Evolutionary conservation across 2,888 invertebrate genomes (phyloP), one percentile per base, ranked within the genome.

Genomic region (Saturnia japonica): DNA sequence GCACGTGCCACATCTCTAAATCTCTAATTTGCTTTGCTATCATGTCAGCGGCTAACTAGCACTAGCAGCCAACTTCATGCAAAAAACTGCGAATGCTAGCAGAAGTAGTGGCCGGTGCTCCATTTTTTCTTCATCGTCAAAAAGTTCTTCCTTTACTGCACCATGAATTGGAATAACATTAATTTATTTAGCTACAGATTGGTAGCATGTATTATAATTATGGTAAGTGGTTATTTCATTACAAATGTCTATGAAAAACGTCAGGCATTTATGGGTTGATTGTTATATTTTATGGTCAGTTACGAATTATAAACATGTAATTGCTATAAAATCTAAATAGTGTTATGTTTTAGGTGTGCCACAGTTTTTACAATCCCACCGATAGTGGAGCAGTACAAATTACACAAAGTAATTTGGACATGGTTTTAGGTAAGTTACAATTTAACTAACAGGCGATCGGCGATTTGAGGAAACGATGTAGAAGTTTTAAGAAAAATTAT

Each of bases 331-430:
- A 83, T 82, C 74, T 76, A 77, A 74, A 40, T 64, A 9, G n/a
- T 90, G 87, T 89, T 93, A 81, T 88, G 85, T 93, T 93, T 85
- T 86, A 94, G 94, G 83, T 93, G 79, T 93, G 91, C 82, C 93
- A 93, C 85, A 88, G 90, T 88, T 96, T 96, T 92, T 96, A 96
- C 88, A 96, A 96, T 87, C 96, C 97, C 76, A 96, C 96, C 76
- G 95, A 97, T 93, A 97, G 97, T 89, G 97, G 97, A 72, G 97
- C 98, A 75, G 96, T 97, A 71, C 95, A 97, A 87, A 95, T 98
- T 85, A 97, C 96, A 75, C 95, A 96, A 89, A 95, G 96, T 87
- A 97, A 97, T 93, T 95, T 98, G 94, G 97, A 97, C 93, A 96
- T 96, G 95, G 96, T 96, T 76, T 94, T 98, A 95, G 97, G 98